Evolutionary conservation across 2,113 vertebrate genomes (phyloP), one percentile per base, ranked within the genome.

Genomic region (Paracanthobrama guichenoti): DNA sequence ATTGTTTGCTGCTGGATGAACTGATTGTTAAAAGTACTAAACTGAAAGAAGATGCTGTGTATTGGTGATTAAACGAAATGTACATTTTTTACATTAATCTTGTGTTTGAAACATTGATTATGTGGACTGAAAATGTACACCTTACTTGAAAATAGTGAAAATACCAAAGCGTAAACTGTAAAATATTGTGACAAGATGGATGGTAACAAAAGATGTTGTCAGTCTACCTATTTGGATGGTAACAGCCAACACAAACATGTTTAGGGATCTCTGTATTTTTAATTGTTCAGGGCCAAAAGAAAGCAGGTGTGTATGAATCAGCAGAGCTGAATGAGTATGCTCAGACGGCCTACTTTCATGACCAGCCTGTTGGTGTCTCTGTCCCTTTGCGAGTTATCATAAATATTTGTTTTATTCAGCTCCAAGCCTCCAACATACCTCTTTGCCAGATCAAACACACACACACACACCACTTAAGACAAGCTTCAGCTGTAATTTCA

Each of bases 281-380:
- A 59, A 42, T 35, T n/a, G 28, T 13, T 24, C 11, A 42, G 53
- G 53, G 35, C 28, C 31, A 35, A 57, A 24, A 78, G 75, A 78
- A 59, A 78, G n/a, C 31, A 60, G 31, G 31, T 59, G 48, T 35
- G 16, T 77, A 77, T 77, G 53, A 78, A 78, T 78, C 55, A 78
- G 53, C 77, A 79, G 53, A 78, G 35, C 31, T 78, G 75, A 77
- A 77, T 77, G 50, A 77, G 22, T 72, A 22, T 24, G 69, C 26
- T 76, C 26, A 76, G 74, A 46, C n/a, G 13, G 57, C 77, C 57
- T 79, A 62, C 39, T 79, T 46, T 26, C 77, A 79, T 46, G 57
- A 79, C n/a, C 57, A 64, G 57, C 77, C 77, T 64, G 59, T 57
- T 79, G 76, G 35, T 79, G 57, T 79, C 35, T 79, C 77, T 79